Percentiles rank a stretch among this genome's conserved stretches.
Evolutionary conservation across 2,113 vertebrate species (phyloP).

Genomic region (Scomber scombrus): DNA sequence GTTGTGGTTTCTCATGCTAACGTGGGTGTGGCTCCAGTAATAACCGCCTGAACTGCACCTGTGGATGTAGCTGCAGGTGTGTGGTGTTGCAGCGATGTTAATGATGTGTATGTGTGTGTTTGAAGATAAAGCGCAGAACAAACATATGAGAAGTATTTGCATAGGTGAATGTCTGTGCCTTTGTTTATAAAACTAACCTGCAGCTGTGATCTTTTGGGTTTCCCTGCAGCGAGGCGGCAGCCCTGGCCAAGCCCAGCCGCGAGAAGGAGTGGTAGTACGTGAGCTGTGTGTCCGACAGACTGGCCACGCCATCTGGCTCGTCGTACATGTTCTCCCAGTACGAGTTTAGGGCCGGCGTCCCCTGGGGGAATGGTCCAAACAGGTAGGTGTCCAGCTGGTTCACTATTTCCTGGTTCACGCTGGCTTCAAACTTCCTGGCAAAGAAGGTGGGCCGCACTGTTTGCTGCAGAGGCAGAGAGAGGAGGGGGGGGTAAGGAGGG

Average conservation of each 20-base stretch:
- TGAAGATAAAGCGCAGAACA: accelerated
- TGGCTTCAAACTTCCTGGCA: slow-evolving; percentile 96
- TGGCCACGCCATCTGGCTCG: slow-evolving; percentile 90
- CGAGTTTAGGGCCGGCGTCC: slow-evolving; percentile 88
- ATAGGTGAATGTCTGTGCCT: neutral
- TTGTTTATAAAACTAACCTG: slow-evolving; percentile 84
- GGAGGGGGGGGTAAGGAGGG: neutral
- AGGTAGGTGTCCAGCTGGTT: slow-evolving; percentile 95
- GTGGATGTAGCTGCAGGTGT: slow-evolving; percentile 31
- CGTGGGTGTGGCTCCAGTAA: slow-evolving; percentile 10
- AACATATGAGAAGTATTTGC: neutral
- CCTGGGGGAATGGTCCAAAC: slow-evolving; percentile 90
- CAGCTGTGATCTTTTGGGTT: slow-evolving; percentile 90
- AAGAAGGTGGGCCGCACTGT: slow-evolving; percentile 97
- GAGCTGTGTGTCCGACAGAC: slow-evolving; percentile 89
- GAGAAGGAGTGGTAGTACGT: slow-evolving; percentile 94
- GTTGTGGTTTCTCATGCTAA: slow-evolving; percentile 32
- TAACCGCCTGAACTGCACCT: slow-evolving; percentile 31
- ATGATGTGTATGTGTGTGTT: neutral
- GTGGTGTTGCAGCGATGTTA: neutral
- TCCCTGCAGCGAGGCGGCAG: slow-evolving; percentile 85
- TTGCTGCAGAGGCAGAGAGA: slow-evolving; percentile 85
- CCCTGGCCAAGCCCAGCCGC: slow-evolving; percentile 90
- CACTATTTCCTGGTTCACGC: slow-evolving; percentile 97
- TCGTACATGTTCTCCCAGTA: slow-evolving; percentile 97